Evolutionary conservation across 2,797 vertebrate genomes (phyloP).

Genomic region (Pangasius macronema): DNA sequence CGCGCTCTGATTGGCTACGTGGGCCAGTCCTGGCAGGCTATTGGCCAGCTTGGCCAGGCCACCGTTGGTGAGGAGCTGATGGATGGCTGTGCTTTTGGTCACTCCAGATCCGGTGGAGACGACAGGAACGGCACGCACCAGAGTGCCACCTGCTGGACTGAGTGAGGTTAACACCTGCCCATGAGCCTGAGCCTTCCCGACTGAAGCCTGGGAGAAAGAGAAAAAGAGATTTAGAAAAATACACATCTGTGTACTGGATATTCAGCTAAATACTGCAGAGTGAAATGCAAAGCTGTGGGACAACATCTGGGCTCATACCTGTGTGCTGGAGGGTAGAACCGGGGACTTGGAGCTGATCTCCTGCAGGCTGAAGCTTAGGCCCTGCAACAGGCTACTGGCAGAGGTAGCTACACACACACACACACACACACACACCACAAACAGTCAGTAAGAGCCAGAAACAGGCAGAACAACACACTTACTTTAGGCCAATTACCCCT

Average conservation of each 20-base stretch:
- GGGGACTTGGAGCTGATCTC: slow-evolving; percentile 89
- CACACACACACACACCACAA: slow-evolving; percentile 43
- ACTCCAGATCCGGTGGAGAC: slow-evolving; percentile 79
- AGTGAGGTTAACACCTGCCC: slow-evolving; percentile 78
- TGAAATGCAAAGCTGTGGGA: no score
- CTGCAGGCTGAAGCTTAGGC: slow-evolving; percentile 97
- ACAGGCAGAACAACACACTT: slow-evolving; percentile 4
- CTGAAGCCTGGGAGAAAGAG: slow-evolving; percentile 69
- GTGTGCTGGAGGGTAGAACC: slow-evolving; percentile 75
- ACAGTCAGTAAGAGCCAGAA: slow-evolving; percentile 56
- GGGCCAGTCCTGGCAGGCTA: slow-evolving; percentile 91
- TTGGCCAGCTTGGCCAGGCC: slow-evolving; percentile 92
- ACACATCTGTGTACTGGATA: not conserved
- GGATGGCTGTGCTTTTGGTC: slow-evolving; percentile 90
- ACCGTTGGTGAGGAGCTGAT: slow-evolving; percentile 92
- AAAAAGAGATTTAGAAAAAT: not conserved
- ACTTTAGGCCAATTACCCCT: not conserved
- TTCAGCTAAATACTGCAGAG: not conserved
- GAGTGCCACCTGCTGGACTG: slow-evolving; percentile 74
- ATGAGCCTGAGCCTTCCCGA: slow-evolving; percentile 73
- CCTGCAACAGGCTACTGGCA: slow-evolving; percentile 95
- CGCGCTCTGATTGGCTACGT: slow-evolving; percentile 88
- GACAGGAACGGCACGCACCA: slow-evolving; percentile 88
- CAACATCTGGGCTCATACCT: slow-evolving; percentile 72
- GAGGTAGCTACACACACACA: slow-evolving; percentile 75